Percentiles rank a stretch among this genome's conserved stretches.
Conservation (phyloP, 37 sponge, comb jelly and placozoan genomes). For the Aplysina aerophoba region DNA sequence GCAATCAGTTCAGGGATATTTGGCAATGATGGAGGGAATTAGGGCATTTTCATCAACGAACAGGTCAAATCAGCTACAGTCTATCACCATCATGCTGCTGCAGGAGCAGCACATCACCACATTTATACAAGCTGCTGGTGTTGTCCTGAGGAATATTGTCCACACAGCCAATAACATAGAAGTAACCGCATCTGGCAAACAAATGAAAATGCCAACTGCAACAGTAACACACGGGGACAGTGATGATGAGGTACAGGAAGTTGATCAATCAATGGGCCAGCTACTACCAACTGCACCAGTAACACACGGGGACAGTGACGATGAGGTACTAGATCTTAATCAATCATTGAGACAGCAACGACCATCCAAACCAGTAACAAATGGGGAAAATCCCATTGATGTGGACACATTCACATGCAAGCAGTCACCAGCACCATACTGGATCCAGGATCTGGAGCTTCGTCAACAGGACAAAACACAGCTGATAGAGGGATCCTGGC, state of each 20-base stretch:
- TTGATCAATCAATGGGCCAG: not conserved
- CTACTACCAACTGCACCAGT: slow-evolving; percentile 12
- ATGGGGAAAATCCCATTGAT: not conserved
- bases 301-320: no score
- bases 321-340: no score
- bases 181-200: not conserved
- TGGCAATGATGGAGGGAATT: slow-evolving; percentile 23
- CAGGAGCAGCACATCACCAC: slow-evolving; percentile 9
- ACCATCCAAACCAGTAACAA: no score
- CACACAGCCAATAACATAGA: not conserved
- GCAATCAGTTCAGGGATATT: slow-evolving; percentile 26
- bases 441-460: slow-evolving; percentile 17
- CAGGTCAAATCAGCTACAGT: not conserved
- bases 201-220: not conserved
- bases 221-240: not conserved
- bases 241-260: not conserved
- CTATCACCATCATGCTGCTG: not conserved
- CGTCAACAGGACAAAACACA: not conserved
- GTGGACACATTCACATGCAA: not conserved
- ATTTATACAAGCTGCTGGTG: slow-evolving; percentile 8
- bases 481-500: slow-evolving; percentile 29
- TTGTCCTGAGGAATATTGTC: slow-evolving; percentile 7
- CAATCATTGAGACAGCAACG: no score
- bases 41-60: slow-evolving; percentile 2
- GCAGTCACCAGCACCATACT: slow-evolving; percentile 17